Percentiles rank a stretch among this genome's conserved stretches.
Evolutionary conservation across 2,113 vertebrate genomes (phyloP).

Genomic region (Brachypteracias leptosomus): DNA sequence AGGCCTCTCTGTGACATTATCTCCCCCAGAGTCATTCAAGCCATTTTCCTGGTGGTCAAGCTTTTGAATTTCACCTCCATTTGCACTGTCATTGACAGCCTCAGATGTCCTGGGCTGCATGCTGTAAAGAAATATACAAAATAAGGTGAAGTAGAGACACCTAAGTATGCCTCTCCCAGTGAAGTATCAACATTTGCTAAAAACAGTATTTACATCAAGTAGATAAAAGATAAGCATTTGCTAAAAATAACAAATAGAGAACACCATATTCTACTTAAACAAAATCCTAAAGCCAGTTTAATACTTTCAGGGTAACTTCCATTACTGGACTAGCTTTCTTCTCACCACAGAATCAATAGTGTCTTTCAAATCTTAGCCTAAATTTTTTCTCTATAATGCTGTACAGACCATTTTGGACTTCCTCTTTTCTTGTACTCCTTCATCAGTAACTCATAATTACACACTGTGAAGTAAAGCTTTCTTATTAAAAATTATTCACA

Average conservation of each 20-base stretch:
- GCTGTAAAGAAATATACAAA: conserved; percentile 33
- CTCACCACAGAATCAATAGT: neutral
- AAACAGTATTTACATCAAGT: neutral
- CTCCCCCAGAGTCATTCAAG: neutral
- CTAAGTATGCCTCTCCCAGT: neutral
- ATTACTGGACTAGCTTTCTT: neutral
- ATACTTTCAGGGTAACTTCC: neutral
- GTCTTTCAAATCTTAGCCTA: neutral
- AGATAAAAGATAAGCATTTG: neutral
- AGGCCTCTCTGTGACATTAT: neutral
- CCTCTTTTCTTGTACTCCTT: neutral
- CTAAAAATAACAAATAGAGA: neutral
- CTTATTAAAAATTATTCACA: neutral
- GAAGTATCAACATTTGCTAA: neutral
- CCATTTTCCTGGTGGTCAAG: conserved; percentile 74
- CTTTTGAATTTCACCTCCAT: conserved; percentile 16
- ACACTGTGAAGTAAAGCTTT: neutral
- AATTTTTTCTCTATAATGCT: neutral
- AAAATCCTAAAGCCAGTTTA: neutral
- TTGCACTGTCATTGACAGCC: neutral
- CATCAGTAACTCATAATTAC: neutral
- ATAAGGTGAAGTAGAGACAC: neutral
- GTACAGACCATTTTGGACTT: neutral
- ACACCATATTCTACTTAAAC: neutral
- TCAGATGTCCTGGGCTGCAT: conserved; percentile 46